These are phyloP conservation scores for Agrilus biguttatus DNA, from an alignment of 2,888 invertebrate species.

Conservation along the genomic window DNA sequence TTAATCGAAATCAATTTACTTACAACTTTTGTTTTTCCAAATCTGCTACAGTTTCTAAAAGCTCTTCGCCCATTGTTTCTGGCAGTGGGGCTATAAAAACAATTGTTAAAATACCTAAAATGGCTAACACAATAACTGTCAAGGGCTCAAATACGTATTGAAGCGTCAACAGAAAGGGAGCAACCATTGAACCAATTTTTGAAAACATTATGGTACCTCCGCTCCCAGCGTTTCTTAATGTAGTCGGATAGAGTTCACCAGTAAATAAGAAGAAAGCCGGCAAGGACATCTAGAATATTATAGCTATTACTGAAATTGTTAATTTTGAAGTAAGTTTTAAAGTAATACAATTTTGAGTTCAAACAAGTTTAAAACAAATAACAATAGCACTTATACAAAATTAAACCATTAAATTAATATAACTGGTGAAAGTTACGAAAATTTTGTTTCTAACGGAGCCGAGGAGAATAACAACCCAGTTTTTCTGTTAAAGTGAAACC, in stretches of 20 bases:
- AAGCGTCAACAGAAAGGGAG: slow-evolving; percentile 23
- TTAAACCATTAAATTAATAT: no score
- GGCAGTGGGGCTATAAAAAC: slow-evolving; percentile 24
- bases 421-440: no score
- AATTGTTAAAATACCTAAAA: slow-evolving; percentile 20
- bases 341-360: no score
- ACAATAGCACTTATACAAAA: no score
- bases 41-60: slow-evolving; percentile 41
- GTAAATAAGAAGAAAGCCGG: slow-evolving; percentile 57
- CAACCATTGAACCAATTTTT: slow-evolving; percentile 60
- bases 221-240: slow-evolving; percentile 60
- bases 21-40: slow-evolving; percentile 22
- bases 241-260: slow-evolving; percentile 66
- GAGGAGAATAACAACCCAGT: no score
- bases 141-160: slow-evolving; percentile 16
- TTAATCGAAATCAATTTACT: background rate
- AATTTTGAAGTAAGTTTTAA: no score
- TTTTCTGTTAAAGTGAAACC: no score
- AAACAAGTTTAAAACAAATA: no score
- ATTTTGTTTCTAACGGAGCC: no score
- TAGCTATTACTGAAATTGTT: no score
- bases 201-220: slow-evolving; percentile 62
- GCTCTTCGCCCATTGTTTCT: slow-evolving; percentile 26
- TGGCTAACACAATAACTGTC: slow-evolving; percentile 23
- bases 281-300: slow-evolving; percentile 32